Percentiles rank a stretch among this genome's conserved stretches.
Conservation (phyloP, 2,797 vertebrate genomes). For the Aphelocoma californica region DNA sequence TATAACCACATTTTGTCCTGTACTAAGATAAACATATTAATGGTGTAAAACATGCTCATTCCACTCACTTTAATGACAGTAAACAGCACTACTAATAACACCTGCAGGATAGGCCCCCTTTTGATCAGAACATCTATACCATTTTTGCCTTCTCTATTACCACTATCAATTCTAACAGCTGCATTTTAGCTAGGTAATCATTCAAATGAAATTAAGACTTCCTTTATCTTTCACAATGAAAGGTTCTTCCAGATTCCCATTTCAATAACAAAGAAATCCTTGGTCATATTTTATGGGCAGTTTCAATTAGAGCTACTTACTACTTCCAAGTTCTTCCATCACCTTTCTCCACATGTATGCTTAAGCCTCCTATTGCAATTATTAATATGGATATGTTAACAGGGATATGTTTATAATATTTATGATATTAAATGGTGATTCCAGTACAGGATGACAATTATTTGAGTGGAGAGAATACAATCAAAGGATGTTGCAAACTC, state of each 20-base stretch:
- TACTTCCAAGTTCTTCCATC: background rate
- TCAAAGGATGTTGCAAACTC: background rate
- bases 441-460: background rate
- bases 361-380: background rate
- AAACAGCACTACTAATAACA: background rate
- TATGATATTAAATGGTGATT: background rate
- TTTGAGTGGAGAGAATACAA: background rate
- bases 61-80: background rate
- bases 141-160: background rate
- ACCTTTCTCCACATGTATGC: background rate
- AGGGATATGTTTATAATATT: background rate
- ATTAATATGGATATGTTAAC: background rate
- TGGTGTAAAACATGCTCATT: background rate
- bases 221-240: background rate
- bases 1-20: background rate
- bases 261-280: background rate
- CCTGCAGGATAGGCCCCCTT: background rate
- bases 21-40: background rate
- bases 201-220: background rate
- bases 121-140: background rate
- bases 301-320: background rate
- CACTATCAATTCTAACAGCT: background rate
- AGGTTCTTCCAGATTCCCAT: background rate
- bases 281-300: background rate
- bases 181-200: background rate